phyloP scores from a whole-genome alignment of 2,888 invertebrate genomes.

The Cordilura impudica region DNA sequence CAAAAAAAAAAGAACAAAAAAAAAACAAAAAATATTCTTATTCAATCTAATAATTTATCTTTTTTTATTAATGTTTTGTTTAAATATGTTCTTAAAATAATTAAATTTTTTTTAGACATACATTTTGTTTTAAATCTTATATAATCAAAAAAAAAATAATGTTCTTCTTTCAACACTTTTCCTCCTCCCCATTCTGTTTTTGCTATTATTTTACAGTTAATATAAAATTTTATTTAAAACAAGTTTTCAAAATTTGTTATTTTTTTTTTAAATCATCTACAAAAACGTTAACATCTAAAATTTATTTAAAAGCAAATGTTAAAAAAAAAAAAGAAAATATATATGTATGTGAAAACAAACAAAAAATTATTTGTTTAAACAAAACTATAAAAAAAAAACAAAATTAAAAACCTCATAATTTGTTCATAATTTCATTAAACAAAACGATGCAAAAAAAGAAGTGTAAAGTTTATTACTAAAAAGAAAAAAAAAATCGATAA shows the following conservation, averaged over 20 bases:
- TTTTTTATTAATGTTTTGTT: not conserved
- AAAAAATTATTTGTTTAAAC: slow-evolving; percentile 39
- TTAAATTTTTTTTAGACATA: slow-evolving; percentile 30
- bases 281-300: slow-evolving; percentile 11
- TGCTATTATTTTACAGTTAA: slow-evolving; percentile 20
- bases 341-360: slow-evolving; percentile 11
- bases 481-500: slow-evolving; percentile 16
- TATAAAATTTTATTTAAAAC: not conserved
- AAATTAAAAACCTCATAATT: slow-evolving; percentile 16
- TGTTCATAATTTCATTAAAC: slow-evolving; percentile 42
- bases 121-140: too few species aligned
- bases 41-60: not conserved
- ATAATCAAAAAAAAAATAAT: too few species aligned
- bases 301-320: slow-evolving; percentile 29
- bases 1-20: too few species aligned
- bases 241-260: slow-evolving; percentile 34
- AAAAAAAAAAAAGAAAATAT: too few species aligned
- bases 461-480: slow-evolving; percentile 51
- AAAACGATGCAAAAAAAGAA: slow-evolving; percentile 10
- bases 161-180: slow-evolving; percentile 29
- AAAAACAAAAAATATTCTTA: not conserved
- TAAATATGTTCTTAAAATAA: not conserved
- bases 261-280: slow-evolving; percentile 6
- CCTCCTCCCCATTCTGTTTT: not conserved
- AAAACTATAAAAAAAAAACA: slow-evolving; percentile 28